Percentiles rank a stretch among this genome's conserved stretches.
phyloP scores from a whole-genome alignment of 2,888 invertebrate species.

The Thecocarcelia acutangulata region DNA sequence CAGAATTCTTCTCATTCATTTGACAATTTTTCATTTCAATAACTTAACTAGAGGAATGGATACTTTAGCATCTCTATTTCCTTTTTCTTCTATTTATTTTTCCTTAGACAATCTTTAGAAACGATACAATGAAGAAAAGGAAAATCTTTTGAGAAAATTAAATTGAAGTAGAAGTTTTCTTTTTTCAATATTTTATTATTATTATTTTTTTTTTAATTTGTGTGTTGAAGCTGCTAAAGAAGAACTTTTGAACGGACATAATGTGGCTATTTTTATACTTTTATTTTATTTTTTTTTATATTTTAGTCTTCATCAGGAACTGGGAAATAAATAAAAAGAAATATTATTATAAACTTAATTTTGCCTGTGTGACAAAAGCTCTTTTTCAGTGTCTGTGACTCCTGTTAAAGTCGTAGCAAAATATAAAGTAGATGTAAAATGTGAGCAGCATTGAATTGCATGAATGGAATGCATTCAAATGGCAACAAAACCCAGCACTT shows the following conservation, averaged over 20 bases:
- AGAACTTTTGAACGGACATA: slow-evolving; percentile 54
- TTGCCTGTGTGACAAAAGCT: slow-evolving; percentile 61
- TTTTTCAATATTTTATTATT: slow-evolving; percentile 2
- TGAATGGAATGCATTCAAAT: slow-evolving; percentile 59
- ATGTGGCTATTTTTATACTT: slow-evolving; percentile 58
- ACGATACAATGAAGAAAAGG: slow-evolving; percentile 39
- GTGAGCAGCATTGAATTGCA: slow-evolving; percentile 55
- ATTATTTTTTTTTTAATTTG: slow-evolving; percentile 3
- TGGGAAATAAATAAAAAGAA: slow-evolving; percentile 4
- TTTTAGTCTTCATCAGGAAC: slow-evolving; percentile 1
- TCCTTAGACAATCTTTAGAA: slow-evolving; percentile 34
- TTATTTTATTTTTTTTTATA: too few species aligned
- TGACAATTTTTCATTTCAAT: slow-evolving; percentile 65
- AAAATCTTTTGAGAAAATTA: slow-evolving; percentile 45
- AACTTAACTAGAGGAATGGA: slow-evolving; percentile 39
- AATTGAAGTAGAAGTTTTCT: slow-evolving; percentile 55
- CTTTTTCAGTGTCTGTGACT: slow-evolving; percentile 51
- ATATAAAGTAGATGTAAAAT: slow-evolving; percentile 22
- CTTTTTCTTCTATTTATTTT: slow-evolving; percentile 25
- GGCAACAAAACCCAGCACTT: slow-evolving; percentile 27
- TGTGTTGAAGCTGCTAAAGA: slow-evolving; percentile 11
- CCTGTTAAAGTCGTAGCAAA: slow-evolving; percentile 30
- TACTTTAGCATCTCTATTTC: slow-evolving; percentile 50
- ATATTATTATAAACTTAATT: slow-evolving; percentile 63
- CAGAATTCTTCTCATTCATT: slow-evolving; percentile 47